Conservation (phyloP, 1,140 invertebrate species). For the Drosophila pachea region DNA sequence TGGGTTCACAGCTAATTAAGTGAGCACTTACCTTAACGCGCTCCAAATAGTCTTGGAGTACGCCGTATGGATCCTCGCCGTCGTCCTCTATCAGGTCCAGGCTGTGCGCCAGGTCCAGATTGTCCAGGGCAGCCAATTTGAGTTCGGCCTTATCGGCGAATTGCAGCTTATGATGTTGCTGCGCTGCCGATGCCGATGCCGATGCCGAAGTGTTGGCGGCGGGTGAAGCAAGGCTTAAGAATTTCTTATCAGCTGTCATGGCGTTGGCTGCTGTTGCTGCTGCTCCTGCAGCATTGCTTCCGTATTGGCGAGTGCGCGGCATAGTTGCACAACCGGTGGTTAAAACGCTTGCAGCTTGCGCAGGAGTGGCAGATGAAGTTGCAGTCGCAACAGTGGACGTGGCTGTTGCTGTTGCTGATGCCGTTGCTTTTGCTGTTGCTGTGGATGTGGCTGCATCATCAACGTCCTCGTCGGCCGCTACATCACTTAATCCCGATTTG, state of each 20-base stretch:
- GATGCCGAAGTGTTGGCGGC: conserved; percentile 43
- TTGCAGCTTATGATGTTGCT: conserved; percentile 68
- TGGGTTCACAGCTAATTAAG: conserved; percentile 18
- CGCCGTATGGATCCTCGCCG: conserved; percentile 72
- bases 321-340: conserved; percentile 77
- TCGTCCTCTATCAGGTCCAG: conserved; percentile 71
- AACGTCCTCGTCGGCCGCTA: conserved; percentile 60
- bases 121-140: conserved; percentile 67
- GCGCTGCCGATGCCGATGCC: conserved; percentile 29
- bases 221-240: conserved; percentile 56
- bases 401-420: conserved; percentile 18
- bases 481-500: conserved; percentile 78
- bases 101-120: conserved; percentile 70
- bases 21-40: conserved; percentile 71
- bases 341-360: conserved; percentile 57
- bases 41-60: conserved; percentile 72
- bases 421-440: conserved; percentile 7
- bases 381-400: conserved; percentile 37
- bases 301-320: conserved; percentile 73
- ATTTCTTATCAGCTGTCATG: conserved; percentile 77
- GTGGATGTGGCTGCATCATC: conserved; percentile 45
- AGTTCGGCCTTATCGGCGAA: conserved; percentile 66
- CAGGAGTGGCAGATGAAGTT: conserved; percentile 43
- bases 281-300: conserved; percentile 50
- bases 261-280: conserved; percentile 42